Evolutionary conservation across 35 echinoderm and acorn worm species (phyloP), one percentile per base, ranked within the genome.

Genomic region (Lytechinus variegatus): DNA sequence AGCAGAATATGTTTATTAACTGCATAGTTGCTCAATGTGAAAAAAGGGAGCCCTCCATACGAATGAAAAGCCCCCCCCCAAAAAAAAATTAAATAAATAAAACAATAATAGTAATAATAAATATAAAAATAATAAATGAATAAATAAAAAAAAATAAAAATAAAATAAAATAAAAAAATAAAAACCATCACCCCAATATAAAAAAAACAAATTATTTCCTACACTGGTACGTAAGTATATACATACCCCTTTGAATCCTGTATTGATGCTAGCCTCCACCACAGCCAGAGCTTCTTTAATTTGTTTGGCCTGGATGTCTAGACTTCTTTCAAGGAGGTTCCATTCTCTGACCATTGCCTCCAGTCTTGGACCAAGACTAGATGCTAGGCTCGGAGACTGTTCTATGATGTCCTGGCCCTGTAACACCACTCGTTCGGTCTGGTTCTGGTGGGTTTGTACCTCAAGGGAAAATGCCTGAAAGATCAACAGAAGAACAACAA

Each of bases 391-490:
- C 12, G 97, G 96, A 87, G 95, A 95, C 52, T 92, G 87, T 5
- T 94, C 92, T 33, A 98, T 92, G 28, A 96, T 95, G 24, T 99
- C 95, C 52, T 86, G 89, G 21, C 96, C 97, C 24, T 94, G 72
- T 0, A 86, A 92, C 13, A 99, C 79, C 16, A 99, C 93, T 11
- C 92, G 96, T 55, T 99, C 98, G 14, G 97, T 97, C 87, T 96
- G 96, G 33, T 97, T 94, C 96, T 99, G 97, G 56, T 98, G 98
- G 27, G 98, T 96, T 86, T 99, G 95, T 12, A 99, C 94, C 87
- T 99, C 97, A 60, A 99, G 72, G 27, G 98, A 97, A 95, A 98
- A 99, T 57, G 98, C 96, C 98, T 99, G 54, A 21, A 87, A 79
- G 66, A 79, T n/a, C 1, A 24, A 1, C 12, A 71, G 5, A n/a